Evolutionary conservation across 1,140 invertebrate genomes (phyloP).

Genomic region (Rhyzopertha dominica): DNA sequence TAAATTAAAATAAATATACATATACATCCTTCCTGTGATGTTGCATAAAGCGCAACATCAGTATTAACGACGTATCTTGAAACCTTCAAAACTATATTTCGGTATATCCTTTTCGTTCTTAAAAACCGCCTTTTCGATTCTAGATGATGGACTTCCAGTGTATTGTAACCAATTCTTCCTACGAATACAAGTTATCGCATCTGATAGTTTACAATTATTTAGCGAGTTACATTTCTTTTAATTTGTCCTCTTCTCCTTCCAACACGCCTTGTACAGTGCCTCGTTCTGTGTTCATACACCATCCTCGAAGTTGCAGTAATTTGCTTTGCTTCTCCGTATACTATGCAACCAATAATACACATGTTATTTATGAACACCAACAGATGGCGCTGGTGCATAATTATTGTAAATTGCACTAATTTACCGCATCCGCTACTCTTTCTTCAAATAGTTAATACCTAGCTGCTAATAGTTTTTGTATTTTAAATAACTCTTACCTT

Average conservation of each 20-base stretch:
- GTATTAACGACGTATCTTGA: slow-evolving; percentile 45
- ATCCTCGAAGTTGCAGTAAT: slow-evolving; percentile 62
- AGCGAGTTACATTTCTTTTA: slow-evolving; percentile 62
- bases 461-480: no score
- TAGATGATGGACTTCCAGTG: slow-evolving; percentile 62
- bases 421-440: no score
- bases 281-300: slow-evolving; percentile 68
- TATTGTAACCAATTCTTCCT: slow-evolving; percentile 66
- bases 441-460: no score
- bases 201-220: slow-evolving; percentile 10
- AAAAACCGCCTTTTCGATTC: slow-evolving; percentile 63
- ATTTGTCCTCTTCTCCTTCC: slow-evolving; percentile 58
- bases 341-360: no score
- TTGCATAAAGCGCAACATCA: no score
- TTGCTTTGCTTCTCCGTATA: slow-evolving; percentile 63
- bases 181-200: slow-evolving; percentile 29
- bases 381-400: no score
- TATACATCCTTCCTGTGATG: no score
- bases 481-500: no score
- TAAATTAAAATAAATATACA: no score
- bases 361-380: no score
- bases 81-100: slow-evolving; percentile 44
- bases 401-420: no score
- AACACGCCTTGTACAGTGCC: slow-evolving; percentile 68
- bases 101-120: slow-evolving; percentile 54